These are phyloP conservation scores for Mycetomoellerius zeteki DNA, from an alignment of 1,140 invertebrate genomes.

Conservation along the genomic window DNA sequence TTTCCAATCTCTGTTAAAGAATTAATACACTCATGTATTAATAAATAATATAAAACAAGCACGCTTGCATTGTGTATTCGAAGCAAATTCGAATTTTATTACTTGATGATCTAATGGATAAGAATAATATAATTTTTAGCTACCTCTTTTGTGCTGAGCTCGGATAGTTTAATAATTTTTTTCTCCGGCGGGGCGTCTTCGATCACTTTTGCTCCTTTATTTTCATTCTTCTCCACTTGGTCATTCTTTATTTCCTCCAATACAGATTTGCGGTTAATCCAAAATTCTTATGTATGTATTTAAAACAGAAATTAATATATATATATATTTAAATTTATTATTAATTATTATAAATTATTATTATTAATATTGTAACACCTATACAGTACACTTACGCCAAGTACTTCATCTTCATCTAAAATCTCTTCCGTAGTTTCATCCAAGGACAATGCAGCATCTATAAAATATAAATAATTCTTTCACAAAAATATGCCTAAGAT, in stretches of 20 bases:
- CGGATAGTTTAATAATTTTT: slow-evolving; percentile 89
- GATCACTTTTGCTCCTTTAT: slow-evolving; percentile 64
- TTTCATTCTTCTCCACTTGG: slow-evolving; percentile 74
- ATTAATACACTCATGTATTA: slow-evolving; percentile 49
- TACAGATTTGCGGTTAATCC: slow-evolving; percentile 88
- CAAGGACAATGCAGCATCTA: slow-evolving; percentile 84
- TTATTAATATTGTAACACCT: background rate
- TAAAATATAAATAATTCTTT: slow-evolving; percentile 68
- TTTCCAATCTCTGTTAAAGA: slow-evolving; percentile 88
- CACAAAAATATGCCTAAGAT: slow-evolving; percentile 47
- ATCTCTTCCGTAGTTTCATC: slow-evolving; percentile 86
- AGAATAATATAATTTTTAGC: slow-evolving; percentile 19
- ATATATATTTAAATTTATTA: too few species aligned
- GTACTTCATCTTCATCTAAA: slow-evolving; percentile 87
- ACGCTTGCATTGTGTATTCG: background rate
- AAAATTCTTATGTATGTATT: slow-evolving; percentile 1
- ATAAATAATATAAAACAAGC: background rate
- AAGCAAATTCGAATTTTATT: slow-evolving; percentile 8
- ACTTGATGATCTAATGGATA: background rate
- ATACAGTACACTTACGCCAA: slow-evolving; percentile 81
- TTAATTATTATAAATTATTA: too few species aligned
- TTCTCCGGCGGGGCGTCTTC: slow-evolving; percentile 80
- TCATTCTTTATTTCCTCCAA: slow-evolving; percentile 84
- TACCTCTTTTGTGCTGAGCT: slow-evolving; percentile 90
- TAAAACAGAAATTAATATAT: background rate